Conservation (phyloP, 2,113 vertebrate species). For the Bubalus kerabau region DNA sequence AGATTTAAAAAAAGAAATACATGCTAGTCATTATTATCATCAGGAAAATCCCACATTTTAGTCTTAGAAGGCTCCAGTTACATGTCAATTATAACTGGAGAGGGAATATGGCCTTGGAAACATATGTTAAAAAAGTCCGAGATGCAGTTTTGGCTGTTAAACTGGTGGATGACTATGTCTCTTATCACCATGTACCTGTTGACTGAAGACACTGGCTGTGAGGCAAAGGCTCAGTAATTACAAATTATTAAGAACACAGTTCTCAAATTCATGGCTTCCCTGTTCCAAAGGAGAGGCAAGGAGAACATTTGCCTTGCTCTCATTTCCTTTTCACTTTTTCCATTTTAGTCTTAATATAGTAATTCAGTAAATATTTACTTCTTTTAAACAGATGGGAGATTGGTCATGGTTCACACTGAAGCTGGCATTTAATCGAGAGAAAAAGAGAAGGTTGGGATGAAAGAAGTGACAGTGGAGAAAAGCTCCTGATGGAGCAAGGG, state of each 20-base stretch:
- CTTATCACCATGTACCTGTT: not conserved
- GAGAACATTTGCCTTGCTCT: not conserved
- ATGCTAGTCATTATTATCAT: not conserved
- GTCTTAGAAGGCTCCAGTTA: not conserved
- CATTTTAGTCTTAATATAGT: not conserved
- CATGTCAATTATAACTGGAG: not conserved
- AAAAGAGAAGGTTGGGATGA: not conserved
- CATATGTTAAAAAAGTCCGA: not conserved
- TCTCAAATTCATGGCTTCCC: not conserved
- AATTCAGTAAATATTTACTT: constrained; percentile 31
- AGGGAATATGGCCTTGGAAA: not conserved
- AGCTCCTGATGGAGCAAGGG: not conserved
- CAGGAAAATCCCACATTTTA: not conserved
- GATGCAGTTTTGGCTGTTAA: not conserved
- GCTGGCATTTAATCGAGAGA: not conserved
- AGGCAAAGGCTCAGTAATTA: not conserved
- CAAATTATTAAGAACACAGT: not conserved
- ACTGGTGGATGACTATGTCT: not conserved
- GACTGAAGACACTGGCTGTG: not conserved
- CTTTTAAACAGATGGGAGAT: constrained; percentile 11
- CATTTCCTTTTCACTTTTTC: not conserved
- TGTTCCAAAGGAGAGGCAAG: not conserved
- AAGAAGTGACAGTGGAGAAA: not conserved
- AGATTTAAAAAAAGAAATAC: not conserved
- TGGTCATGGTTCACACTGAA: not conserved